Base-by-base conservation (phyloP, 2,113 vertebrate species). In the Amphiprion percula region DNA sequence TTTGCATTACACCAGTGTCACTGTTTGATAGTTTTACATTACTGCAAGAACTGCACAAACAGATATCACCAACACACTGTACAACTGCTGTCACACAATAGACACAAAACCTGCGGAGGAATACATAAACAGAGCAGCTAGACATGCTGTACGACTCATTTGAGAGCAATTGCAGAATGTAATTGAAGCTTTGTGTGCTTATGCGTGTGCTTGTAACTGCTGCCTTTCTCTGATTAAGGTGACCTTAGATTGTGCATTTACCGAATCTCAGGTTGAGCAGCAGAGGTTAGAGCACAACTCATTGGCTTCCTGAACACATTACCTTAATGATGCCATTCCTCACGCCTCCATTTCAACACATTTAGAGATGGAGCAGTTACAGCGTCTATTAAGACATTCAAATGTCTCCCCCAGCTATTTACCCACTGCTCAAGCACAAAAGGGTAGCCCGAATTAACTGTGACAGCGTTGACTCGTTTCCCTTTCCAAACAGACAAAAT, bases 271-370 rank as follows among this genome's bases (percentile, higher is more conserved):
- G 80, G 53, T 83, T 86, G 87, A 91, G 88, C 85, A 87, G 69
- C 81, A 77, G 80, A 91, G 90, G 90, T 90, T 85, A 86, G 64
- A 83, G 64, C 82, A 84, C 77, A 86, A 79, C 79, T 91, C 77
- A 82, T 89, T 85, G 86, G 66, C 70, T 88, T 93, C 85, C 82
- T 82, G 88, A 92, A 86, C 86, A 87, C 90, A 92, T 93, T 91
- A 90, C 68, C 90, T 83, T 92, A 93, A 94, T 86, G 87, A 92
- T 86, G 79, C 87, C 77, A 89, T 90, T 90, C 87, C 77, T 93
- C 85, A 87, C 60, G 71, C 84, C 80, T 85, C 80, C 80, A 74
- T 89, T 85, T 90, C 80, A 75, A 83, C 85, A 90, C 73, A 84
- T 85, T 85, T 85, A 75, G 71, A 90, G 71, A 88, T 60, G 77